Conservation (phyloP, 2,797 vertebrate species). For the Chaenodraco wilsoni region DNA sequence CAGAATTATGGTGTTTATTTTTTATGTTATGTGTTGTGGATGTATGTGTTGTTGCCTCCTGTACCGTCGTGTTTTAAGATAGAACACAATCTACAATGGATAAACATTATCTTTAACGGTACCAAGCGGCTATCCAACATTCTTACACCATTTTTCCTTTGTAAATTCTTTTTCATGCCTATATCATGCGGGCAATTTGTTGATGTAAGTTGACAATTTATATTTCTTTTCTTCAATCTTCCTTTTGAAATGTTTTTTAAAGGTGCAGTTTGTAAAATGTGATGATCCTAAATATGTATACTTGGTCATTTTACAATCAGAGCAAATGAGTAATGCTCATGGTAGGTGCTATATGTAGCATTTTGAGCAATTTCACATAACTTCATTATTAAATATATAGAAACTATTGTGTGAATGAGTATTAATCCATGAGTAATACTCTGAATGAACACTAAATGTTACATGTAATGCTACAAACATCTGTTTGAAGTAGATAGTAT, state of each 20-base stretch:
- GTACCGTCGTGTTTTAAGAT: constrained; percentile 92
- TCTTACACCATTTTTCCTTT: constrained; percentile 99
- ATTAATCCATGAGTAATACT: constrained; percentile 1
- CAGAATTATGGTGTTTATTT: constrained; percentile 94
- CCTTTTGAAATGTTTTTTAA: constrained; percentile 49
- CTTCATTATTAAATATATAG: background rate
- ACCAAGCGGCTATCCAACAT: constrained; percentile 93
- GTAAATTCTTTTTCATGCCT: constrained; percentile 99
- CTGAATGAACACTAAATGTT: constrained; percentile 4
- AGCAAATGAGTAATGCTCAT: background rate
- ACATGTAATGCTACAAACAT: constrained; percentile 5
- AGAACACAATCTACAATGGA: constrained; percentile 85
- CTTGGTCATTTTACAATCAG: constrained; percentile 1
- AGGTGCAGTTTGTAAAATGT: constrained; percentile 71
- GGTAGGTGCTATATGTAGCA: constrained; percentile 13
- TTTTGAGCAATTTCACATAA: background rate
- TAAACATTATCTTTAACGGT: constrained; percentile 92
- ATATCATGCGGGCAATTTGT: constrained; percentile 99
- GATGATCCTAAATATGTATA: background rate
- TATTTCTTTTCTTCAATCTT: constrained; percentile 92
- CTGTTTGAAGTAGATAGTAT: background rate
- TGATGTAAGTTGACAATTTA: constrained; percentile 99
- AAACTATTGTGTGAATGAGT: background rate
- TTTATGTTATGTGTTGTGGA: constrained; percentile 99
- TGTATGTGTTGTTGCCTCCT: constrained; percentile 99